Evolutionary conservation across 2,888 invertebrate genomes (phyloP).

Genomic region (Andrena trimmerana): DNA sequence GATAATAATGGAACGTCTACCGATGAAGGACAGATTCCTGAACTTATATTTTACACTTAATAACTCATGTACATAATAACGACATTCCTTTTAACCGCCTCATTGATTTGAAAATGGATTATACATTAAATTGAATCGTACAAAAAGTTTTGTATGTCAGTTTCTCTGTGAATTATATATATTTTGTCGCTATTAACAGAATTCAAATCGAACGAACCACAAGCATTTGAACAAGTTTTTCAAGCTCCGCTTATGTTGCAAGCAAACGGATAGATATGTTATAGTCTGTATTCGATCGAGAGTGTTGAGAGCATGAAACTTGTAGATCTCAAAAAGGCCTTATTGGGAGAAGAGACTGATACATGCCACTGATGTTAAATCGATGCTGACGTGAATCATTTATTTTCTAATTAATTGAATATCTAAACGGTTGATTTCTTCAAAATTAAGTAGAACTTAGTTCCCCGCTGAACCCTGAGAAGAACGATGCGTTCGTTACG

Average conservation of each 20-base stretch:
- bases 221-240: slow-evolving; percentile 38
- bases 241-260: slow-evolving; percentile 39
- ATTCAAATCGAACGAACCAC: slow-evolving; percentile 38
- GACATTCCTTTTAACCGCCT: slow-evolving; percentile 65
- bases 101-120: slow-evolving; percentile 54
- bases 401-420: slow-evolving; percentile 50
- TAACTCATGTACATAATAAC: slow-evolving; percentile 52
- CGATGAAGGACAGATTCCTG: slow-evolving; percentile 95
- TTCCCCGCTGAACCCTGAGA: slow-evolving; percentile 2
- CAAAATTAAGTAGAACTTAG: slow-evolving; percentile 21
- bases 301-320: slow-evolving; percentile 43
- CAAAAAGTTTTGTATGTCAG: slow-evolving; percentile 46
- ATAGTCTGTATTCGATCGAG: slow-evolving; percentile 35
- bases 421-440: slow-evolving; percentile 31
- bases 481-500: background rate
- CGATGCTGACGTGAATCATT: slow-evolving; percentile 42
- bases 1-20: slow-evolving; percentile 95
- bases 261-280: slow-evolving; percentile 32
- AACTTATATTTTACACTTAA: slow-evolving; percentile 92
- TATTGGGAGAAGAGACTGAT: slow-evolving; percentile 65
- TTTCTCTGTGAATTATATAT: slow-evolving; percentile 58
- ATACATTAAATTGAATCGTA: slow-evolving; percentile 48
- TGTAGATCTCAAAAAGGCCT: slow-evolving; percentile 52
- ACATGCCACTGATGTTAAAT: slow-evolving; percentile 41
- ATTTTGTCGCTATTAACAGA: slow-evolving; percentile 51